A percentile compares a stretch with the other conserved stretches of the same genome.
Evolutionary conservation across 2,113 vertebrate genomes (phyloP).

Genomic region (Entosphenus tridentatus): DNA sequence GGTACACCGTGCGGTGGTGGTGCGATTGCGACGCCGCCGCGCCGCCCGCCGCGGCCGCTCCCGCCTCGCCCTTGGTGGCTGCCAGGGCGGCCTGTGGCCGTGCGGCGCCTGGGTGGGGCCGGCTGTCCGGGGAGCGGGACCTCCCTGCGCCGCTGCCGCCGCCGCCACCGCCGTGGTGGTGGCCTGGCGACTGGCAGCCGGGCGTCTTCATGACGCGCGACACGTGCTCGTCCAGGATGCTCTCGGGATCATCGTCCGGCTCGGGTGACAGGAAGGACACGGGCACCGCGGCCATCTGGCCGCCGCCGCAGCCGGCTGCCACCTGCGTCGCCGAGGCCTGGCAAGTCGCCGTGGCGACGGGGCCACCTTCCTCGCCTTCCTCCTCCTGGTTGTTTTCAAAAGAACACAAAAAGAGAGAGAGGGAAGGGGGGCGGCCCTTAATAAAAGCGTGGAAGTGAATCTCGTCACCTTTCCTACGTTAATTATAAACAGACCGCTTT

Average conservation of each 20-base stretch:
- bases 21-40: constrained; percentile 22
- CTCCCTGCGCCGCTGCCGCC: constrained; percentile 55
- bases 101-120: constrained; percentile 9
- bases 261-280: background rate
- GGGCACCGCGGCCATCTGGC: background rate
- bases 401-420: background rate
- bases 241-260: constrained; percentile 70
- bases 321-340: background rate
- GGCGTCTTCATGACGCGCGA: constrained; percentile 88
- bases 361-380: constrained; percentile 50
- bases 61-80: no score
- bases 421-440: background rate
- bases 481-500: constrained; percentile 5
- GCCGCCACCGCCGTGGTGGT: constrained; percentile 23
- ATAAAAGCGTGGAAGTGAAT: background rate
- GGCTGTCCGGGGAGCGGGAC: constrained; percentile 46
- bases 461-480: background rate
- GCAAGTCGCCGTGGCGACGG: background rate
- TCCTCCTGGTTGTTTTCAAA: constrained; percentile 37
- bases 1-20: constrained; percentile 17
- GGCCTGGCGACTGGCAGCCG: constrained; percentile 61
- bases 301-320: no score
- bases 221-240: constrained; percentile 84
- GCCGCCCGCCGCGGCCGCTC: no score
- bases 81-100: background rate